These are phyloP conservation scores for Neuroterus valhalla DNA, from an alignment of 1,140 invertebrate species.

Conservation along the genomic window DNA sequence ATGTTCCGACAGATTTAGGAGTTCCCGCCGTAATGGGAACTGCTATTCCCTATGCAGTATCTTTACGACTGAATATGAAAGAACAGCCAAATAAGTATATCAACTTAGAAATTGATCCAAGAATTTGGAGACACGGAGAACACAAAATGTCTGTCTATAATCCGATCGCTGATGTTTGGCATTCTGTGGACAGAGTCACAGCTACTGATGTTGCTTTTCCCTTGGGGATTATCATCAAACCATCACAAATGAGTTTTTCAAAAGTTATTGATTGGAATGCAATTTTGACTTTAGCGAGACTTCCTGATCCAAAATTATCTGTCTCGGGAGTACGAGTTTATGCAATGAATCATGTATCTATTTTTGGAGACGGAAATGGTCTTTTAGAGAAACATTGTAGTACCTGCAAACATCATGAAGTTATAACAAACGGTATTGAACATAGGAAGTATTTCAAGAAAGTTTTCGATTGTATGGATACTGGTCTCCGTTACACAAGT, in stretches of 20 bases:
- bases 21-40: conserved; percentile 63
- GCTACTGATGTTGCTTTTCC: conserved; percentile 59
- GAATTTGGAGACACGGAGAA: conserved; percentile 58
- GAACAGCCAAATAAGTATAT: conserved; percentile 29
- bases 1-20: conserved; percentile 70
- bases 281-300: conserved; percentile 55
- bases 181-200: conserved; percentile 59
- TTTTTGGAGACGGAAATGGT: conserved; percentile 59
- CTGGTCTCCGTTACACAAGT: conserved; percentile 57
- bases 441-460: conserved; percentile 51
- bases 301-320: conserved; percentile 55
- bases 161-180: conserved; percentile 66
- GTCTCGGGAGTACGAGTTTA: conserved; percentile 54
- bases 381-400: conserved; percentile 59
- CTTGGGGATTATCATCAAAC: conserved; percentile 59
- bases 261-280: conserved; percentile 19
- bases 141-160: conserved; percentile 67
- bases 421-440: conserved; percentile 56
- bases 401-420: conserved; percentile 54
- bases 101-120: conserved; percentile 46
- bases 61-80: conserved; percentile 46
- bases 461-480: conserved; percentile 53
- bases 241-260: conserved; percentile 51
- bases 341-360: conserved; percentile 57
- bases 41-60: conserved; percentile 53